These are phyloP conservation scores for Indri indri DNA, from an alignment of 2,113 vertebrate genomes.

Conservation along the genomic window DNA sequence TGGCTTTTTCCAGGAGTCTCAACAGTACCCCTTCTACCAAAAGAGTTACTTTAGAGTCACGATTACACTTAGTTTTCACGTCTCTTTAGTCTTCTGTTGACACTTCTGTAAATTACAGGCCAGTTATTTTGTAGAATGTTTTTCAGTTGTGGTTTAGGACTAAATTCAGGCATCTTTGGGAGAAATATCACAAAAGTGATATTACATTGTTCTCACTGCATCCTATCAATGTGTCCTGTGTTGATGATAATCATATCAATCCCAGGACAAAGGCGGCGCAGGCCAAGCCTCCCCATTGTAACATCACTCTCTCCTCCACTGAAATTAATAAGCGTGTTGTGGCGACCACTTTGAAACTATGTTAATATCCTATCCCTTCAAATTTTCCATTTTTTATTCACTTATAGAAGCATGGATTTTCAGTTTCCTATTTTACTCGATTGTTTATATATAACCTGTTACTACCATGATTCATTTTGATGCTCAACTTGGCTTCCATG, in stretches of 20 bases:
- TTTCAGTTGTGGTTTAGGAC: not conserved
- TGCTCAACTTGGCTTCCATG: not conserved
- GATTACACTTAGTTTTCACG: not conserved
- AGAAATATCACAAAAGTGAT: conserved; percentile 11
- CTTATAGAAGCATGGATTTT: not conserved
- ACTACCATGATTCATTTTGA: not conserved
- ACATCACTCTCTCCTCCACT: not conserved
- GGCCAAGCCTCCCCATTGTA: not conserved
- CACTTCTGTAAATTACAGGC: not conserved
- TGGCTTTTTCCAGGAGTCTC: not conserved
- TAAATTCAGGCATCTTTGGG: not conserved
- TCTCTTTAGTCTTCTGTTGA: not conserved
- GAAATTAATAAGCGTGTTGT: not conserved
- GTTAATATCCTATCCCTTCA: not conserved
- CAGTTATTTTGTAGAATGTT: not conserved
- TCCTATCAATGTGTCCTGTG: not conserved
- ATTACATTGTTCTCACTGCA: not conserved
- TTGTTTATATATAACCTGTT: not conserved
- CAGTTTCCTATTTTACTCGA: not conserved
- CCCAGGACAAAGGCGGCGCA: not conserved
- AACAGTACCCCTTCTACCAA: not conserved
- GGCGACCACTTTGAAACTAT: not conserved
- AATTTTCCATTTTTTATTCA: not conserved
- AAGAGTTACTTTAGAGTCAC: not conserved
- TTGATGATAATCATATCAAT: not conserved